These are phyloP conservation scores for Sminthopsis crassicaudata DNA, from an alignment of 2,113 vertebrate species.

Conservation along the genomic window DNA sequence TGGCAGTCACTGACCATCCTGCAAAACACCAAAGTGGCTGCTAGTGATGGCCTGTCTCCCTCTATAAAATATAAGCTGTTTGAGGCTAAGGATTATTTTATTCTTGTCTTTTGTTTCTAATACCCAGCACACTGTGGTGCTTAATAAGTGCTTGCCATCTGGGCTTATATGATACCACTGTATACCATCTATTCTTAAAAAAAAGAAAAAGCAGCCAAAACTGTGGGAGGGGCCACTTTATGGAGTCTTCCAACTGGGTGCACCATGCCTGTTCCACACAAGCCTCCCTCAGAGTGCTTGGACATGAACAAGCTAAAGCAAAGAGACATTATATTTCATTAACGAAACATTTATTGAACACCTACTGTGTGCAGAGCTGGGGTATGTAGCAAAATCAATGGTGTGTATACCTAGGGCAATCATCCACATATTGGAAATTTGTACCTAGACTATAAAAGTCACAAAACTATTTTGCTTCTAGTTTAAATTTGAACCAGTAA, in stretches of 20 bases:
- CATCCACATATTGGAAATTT: too few relatives aligned
- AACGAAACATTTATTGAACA: too few relatives aligned
- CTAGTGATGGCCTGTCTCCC: neutral
- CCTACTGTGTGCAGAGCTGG: too few relatives aligned
- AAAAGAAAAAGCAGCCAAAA: neutral
- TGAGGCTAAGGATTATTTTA: neutral
- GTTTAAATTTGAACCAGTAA: too few relatives aligned
- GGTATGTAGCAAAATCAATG: too few relatives aligned
- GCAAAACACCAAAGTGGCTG: neutral
- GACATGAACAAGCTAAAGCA: neutral
- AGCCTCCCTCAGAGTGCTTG: neutral
- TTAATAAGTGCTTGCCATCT: neutral
- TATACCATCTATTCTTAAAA: neutral
- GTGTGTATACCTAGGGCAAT: too few relatives aligned
- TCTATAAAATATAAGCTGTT: neutral
- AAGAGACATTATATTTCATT: neutral
- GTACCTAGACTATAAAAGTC: too few relatives aligned
- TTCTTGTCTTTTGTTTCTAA: neutral
- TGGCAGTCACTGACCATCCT: neutral
- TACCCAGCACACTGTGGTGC: neutral
- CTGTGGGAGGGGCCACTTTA: neutral
- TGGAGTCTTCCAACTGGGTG: neutral
- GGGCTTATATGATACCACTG: neutral
- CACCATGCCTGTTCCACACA: neutral
- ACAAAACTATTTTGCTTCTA: too few relatives aligned